A percentile compares a stretch with the other conserved stretches of the same genome.
Evolutionary conservation across 2,113 vertebrate genomes (phyloP).

Genomic region (Nycticorax nycticorax): DNA sequence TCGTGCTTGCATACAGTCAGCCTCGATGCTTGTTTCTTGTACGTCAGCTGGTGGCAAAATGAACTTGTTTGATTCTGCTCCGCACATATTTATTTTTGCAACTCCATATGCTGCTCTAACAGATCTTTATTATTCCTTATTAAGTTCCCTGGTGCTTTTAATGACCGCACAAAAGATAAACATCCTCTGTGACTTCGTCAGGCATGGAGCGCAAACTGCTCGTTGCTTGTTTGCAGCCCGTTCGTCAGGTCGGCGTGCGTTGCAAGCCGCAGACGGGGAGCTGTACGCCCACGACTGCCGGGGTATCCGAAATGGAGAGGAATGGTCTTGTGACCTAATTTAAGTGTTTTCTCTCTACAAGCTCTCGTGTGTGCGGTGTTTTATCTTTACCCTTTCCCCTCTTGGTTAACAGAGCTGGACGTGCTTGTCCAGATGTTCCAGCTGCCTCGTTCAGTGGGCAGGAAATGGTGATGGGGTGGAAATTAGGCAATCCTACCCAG

Average conservation of each 20-base stretch:
- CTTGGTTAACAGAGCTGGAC: constrained; percentile 15
- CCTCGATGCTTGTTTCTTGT: neutral
- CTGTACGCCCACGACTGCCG: neutral
- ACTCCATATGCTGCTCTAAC: neutral
- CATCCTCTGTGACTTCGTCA: neutral
- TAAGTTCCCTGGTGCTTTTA: neutral
- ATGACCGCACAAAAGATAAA: neutral
- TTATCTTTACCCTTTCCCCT: neutral
- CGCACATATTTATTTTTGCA: constrained; percentile 3
- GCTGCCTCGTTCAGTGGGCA: constrained; percentile 72
- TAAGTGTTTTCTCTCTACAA: neutral
- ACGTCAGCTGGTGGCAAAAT: neutral
- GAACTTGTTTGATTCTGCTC: neutral
- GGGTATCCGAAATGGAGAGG: neutral
- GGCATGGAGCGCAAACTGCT: neutral
- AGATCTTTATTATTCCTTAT: constrained; percentile 18
- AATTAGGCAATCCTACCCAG: constrained; percentile 75
- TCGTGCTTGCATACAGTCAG: neutral
- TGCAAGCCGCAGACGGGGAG: neutral
- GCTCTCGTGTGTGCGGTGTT: neutral
- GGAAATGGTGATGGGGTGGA: constrained; percentile 86
- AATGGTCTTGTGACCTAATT: neutral
- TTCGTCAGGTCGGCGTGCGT: neutral
- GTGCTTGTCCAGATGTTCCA: constrained; percentile 66
- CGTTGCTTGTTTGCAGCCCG: neutral